A percentile compares a stretch with the other conserved stretches of the same genome.
These are phyloP conservation scores for Panurus biarmicus DNA, from an alignment of 2,113 vertebrate species.

Conservation along the genomic window DNA sequence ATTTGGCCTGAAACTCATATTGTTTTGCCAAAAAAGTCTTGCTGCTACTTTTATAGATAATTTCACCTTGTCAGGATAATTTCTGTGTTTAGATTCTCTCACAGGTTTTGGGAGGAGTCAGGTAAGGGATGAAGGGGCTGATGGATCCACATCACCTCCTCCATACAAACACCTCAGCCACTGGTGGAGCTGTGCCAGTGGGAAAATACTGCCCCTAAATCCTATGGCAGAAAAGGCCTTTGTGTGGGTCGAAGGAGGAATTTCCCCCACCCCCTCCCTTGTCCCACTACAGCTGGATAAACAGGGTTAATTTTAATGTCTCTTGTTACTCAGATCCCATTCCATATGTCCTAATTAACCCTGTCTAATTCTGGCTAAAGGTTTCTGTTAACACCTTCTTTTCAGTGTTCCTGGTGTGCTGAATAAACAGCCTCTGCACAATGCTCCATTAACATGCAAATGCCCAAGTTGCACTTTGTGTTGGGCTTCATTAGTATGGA, in stretches of 20 bases:
- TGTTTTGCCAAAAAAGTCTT: neutral
- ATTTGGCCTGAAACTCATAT: neutral
- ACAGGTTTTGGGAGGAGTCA: neutral
- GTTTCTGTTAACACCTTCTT: constrained; percentile 50
- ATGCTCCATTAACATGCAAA: constrained; percentile 40
- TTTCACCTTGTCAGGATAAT: neutral
- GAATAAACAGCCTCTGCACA: constrained; percentile 13
- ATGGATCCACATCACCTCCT: neutral
- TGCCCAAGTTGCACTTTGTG: neutral
- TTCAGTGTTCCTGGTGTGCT: neutral
- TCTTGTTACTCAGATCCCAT: neutral
- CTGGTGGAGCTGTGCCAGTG: neutral
- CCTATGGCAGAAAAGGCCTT: neutral
- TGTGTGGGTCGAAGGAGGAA: neutral
- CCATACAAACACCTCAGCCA: neutral
- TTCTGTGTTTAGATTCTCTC: accelerated
- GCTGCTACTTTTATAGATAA: neutral
- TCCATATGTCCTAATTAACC: constrained; percentile 41
- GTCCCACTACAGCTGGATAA: neutral
- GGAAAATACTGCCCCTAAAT: neutral
- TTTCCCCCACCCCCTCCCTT: neutral
- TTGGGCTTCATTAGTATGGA: neutral
- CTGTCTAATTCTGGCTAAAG: neutral
- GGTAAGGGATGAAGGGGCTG: neutral
- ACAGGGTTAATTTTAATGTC: constrained; percentile 25